Conservation (phyloP, 1,140 invertebrate genomes). For the Diorhabda sublineata region DNA sequence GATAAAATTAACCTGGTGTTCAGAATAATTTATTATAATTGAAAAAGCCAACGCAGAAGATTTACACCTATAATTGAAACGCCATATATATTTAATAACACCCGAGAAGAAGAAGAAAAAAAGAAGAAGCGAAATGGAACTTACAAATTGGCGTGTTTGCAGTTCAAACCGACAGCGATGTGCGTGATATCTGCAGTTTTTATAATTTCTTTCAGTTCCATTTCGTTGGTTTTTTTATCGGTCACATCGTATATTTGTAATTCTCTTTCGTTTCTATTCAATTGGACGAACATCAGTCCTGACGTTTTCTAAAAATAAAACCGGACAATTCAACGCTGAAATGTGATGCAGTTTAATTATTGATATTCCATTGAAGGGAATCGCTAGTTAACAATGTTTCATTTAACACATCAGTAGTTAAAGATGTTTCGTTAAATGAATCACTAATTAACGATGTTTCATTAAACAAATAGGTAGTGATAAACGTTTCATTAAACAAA, state of each 20-base stretch:
- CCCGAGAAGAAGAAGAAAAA: too few relatives aligned
- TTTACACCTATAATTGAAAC: constrained; percentile 27
- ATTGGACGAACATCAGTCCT: constrained; percentile 25
- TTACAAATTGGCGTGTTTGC: constrained; percentile 24
- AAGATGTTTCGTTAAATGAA: too few relatives aligned
- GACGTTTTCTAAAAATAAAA: constrained; percentile 29
- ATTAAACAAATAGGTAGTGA: too few relatives aligned
- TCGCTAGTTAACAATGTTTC: too few relatives aligned
- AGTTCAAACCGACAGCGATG: constrained; percentile 35
- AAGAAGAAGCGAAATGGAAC: not conserved
- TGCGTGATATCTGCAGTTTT: constrained; percentile 33
- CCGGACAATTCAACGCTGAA: too few relatives aligned
- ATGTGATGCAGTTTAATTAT: too few relatives aligned
- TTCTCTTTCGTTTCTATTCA: constrained; percentile 33
- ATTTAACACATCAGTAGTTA: too few relatives aligned
- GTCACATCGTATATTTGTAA: constrained; percentile 25
- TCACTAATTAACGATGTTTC: too few relatives aligned
- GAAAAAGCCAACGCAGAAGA: constrained; percentile 31
- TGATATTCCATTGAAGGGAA: too few relatives aligned
- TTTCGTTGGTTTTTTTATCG: constrained; percentile 8
- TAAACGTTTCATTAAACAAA: too few relatives aligned
- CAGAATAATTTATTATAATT: constrained; percentile 31
- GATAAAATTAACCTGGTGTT: constrained; percentile 31
- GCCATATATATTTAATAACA: too few relatives aligned
- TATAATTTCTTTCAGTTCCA: constrained; percentile 4